A percentile compares a stretch with the other conserved stretches of the same genome.
Conservation (phyloP, 2,113 vertebrate species). For the Piliocolobus tephrosceles region DNA sequence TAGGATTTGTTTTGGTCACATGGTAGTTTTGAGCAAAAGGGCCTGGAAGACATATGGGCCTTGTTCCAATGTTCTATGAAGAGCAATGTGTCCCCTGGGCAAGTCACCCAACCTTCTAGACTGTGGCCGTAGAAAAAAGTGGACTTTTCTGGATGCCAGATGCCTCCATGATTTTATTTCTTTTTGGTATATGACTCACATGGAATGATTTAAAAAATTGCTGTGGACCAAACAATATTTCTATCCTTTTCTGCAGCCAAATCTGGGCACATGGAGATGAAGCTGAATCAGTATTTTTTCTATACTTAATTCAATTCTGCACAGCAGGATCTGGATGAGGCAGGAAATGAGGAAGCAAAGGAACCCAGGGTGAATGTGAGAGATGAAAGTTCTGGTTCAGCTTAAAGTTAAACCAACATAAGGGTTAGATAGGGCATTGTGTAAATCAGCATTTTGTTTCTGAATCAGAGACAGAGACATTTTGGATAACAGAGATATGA, state of each 20-base stretch:
- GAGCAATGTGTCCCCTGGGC: constrained; percentile 1
- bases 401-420: constrained; percentile 42
- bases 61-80: background rate
- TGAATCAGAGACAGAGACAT: constrained; percentile 17
- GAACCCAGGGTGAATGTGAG: background rate
- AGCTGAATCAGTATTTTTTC: constrained; percentile 47
- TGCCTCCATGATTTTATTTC: constrained; percentile 53
- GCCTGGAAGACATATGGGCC: background rate
- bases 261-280: constrained; percentile 36
- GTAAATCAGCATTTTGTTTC: constrained; percentile 35
- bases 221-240: constrained; percentile 27
- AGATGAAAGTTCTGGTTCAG: constrained; percentile 50
- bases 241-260: constrained; percentile 48
- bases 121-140: background rate
- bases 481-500: background rate
- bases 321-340: constrained; percentile 53
- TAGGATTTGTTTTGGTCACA: background rate
- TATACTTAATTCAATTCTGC: constrained; percentile 57
- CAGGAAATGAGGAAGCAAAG: constrained; percentile 55
- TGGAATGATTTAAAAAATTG: constrained; percentile 53
- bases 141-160: constrained; percentile 66
- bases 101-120: constrained; percentile 39
- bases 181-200: constrained; percentile 60
- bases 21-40: background rate
- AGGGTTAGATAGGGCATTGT: background rate